Base-by-base conservation (phyloP, 2,113 vertebrate species). In the Oncorhynchus keta region DNA sequence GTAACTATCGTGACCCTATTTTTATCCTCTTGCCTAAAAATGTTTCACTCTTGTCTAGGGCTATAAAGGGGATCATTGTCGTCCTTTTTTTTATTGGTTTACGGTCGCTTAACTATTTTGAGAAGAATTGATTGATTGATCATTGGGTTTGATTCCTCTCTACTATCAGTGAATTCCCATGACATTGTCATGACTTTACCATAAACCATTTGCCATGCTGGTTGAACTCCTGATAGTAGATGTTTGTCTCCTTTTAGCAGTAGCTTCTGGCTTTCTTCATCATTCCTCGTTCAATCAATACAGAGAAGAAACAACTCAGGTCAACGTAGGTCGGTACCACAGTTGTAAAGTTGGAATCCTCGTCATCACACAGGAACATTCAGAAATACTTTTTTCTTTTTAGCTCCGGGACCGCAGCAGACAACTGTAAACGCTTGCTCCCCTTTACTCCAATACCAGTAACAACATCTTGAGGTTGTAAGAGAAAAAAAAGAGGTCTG, bases 61-160 rank as follows among this genome's bases (percentile, higher is more conserved):
- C 77, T 72, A 90, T 77, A 89, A 88, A 86, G 78, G 62, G 9
- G 13, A 76, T 83, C 73, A 78, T 8, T 86, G 73, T 89, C 72
- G 20, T 24, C 55, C 26, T 13, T 74, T 69, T 61, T 61, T 76
- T 81, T 68, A 80, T 81, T 76, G 66, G 68, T 86, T 87, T 49
- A 83, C 79, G 62, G 35, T 51, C 5, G n/a, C 9, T 26, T 9
- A 61, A 55, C 32, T 83, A 76, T 81, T 90, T 91, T 73, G 48
- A 26, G 61, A 22, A 26, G 65, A 1, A 72, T 30, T 30, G 8
- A 5, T 26, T 26, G 64, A 6, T 64, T 66, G 65, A 67, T 30
- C 14, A 4, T 28, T 5, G n/a, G 18, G 59, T 62, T 22, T 62
- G 2, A n/a, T 22, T 62, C 9, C 8, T 62, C 22, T n/a, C 20